Evolutionary conservation across 2,113 vertebrate species (phyloP).

Genomic region (Canis aureus): DNA sequence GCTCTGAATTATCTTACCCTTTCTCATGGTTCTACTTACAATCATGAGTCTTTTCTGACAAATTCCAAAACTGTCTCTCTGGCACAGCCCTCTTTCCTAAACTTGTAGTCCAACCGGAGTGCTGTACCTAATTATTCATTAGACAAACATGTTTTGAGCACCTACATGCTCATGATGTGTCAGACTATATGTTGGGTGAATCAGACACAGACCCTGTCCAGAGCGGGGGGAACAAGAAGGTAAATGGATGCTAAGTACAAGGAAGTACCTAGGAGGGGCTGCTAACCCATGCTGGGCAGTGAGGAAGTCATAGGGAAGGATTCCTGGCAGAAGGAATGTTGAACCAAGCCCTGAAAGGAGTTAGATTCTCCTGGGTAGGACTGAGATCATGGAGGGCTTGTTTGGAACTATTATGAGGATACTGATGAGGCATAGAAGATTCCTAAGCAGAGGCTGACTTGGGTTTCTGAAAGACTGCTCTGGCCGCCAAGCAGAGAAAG

Average conservation of each 20-base stretch:
- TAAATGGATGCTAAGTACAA: neutral
- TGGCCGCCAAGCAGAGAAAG: neutral
- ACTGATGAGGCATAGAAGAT: neutral
- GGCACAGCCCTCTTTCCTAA: slow-evolving; percentile 17
- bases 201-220: neutral
- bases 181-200: neutral
- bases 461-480: slow-evolving; percentile 4
- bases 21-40: neutral
- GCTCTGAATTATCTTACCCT: neutral
- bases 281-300: neutral
- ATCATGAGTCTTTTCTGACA: neutral
- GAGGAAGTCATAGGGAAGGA: neutral
- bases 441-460: neutral
- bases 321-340: neutral
- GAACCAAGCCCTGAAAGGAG: neutral
- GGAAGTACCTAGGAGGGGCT: neutral
- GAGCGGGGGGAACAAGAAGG: neutral
- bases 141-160: neutral
- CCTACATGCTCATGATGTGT: neutral
- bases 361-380: neutral
- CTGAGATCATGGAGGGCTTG: neutral
- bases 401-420: neutral
- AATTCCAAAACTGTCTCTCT: neutral
- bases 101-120: neutral
- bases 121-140: neutral